Evolutionary conservation across 2,888 invertebrate species (phyloP).

Genomic region (Anticlea derivata): DNA sequence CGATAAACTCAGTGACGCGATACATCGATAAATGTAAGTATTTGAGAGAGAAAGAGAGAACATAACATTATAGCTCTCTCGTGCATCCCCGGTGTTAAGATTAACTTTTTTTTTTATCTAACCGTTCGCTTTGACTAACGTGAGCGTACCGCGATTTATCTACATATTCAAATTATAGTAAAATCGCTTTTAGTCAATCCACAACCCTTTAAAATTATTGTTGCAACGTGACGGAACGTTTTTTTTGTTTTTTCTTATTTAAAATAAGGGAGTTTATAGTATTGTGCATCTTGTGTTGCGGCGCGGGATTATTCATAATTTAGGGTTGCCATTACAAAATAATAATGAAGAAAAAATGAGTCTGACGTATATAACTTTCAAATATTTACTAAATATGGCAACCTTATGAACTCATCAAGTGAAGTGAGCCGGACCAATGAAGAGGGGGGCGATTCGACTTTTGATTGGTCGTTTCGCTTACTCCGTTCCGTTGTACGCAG

Average conservation of each 20-base stretch:
- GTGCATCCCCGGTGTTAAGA: conserved; percentile 80
- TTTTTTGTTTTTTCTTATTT: conserved; percentile 47
- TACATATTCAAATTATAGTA: conserved; percentile 43
- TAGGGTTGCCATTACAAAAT: conserved; percentile 49
- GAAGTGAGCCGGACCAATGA: conserved; percentile 67
- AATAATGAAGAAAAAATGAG: background rate
- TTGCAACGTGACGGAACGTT: conserved; percentile 72
- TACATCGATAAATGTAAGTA: conserved; percentile 53
- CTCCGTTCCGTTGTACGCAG: conserved; percentile 80
- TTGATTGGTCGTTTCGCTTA: conserved; percentile 72
- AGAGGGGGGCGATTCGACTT: conserved; percentile 78
- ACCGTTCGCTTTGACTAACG: conserved; percentile 82
- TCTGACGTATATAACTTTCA: no score
- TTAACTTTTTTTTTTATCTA: conserved; percentile 58
- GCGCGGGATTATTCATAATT: conserved; percentile 53
- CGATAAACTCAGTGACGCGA: conserved; percentile 46
- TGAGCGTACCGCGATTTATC: conserved; percentile 61
- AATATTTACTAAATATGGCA: conserved; percentile 54
- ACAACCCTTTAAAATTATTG: conserved; percentile 74
- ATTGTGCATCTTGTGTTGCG: conserved; percentile 80
- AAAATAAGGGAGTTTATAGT: conserved; percentile 75
- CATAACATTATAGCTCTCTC: conserved; percentile 51
- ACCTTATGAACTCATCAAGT: conserved; percentile 45
- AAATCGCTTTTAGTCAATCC: conserved; percentile 71
- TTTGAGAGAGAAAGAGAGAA: conserved; percentile 67